Evolutionary conservation across 2,113 vertebrate genomes (phyloP), one percentile per base, ranked within the genome.

Genomic region (Ancistrus triradiatus): DNA sequence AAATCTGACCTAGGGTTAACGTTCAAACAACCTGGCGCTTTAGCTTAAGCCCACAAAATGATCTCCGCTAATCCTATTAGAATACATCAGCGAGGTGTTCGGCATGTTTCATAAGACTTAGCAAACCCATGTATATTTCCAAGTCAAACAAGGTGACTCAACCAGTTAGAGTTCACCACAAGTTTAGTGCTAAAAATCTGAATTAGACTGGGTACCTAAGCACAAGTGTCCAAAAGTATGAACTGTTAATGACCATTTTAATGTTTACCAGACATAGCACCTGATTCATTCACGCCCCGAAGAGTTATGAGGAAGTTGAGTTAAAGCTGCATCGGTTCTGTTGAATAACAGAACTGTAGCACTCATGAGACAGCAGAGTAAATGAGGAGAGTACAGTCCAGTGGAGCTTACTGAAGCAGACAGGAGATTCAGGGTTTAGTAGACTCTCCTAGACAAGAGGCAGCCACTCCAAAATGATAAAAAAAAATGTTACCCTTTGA

Each of bases 31-130:
- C 37, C 13, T 7, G 19, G 28, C 19, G n/a, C 1, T 46, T 46
- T n/a, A 35, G 17, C 19, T 24, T 44, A 28, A 43, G 24, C 25
- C 48, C 7, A 24, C 18, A 6, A 43, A 43, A 21, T 43, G 17
- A 28, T 6, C 50, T 64, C 14, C 17, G 38, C 61, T 46, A 46
- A 55, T 46, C 50, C n/a, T 46, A 55, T 55, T 22, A 46, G 62
- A n/a, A 22, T 14, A 33, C 38, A 44, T 24, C 10, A 15, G 11
- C 24, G 15, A 52, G 8, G 24, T 18, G 22, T 52, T 40, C 33
- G n/a, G 38, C 11, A 31, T 31, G 3, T 4, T 31, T 31, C 27
- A n/a, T n/a, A n/a, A n/a, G n/a, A n/a, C n/a, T n/a, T n/a, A n/a
- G n/a, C n/a, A n/a, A n/a, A n/a, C n/a, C n/a, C n/a, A n/a, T n/a